A percentile compares a stretch with the other conserved stretches of the same genome.
Evolutionary conservation across 2,888 invertebrate genomes (phyloP).

Genomic region (Tipula helvola): DNA sequence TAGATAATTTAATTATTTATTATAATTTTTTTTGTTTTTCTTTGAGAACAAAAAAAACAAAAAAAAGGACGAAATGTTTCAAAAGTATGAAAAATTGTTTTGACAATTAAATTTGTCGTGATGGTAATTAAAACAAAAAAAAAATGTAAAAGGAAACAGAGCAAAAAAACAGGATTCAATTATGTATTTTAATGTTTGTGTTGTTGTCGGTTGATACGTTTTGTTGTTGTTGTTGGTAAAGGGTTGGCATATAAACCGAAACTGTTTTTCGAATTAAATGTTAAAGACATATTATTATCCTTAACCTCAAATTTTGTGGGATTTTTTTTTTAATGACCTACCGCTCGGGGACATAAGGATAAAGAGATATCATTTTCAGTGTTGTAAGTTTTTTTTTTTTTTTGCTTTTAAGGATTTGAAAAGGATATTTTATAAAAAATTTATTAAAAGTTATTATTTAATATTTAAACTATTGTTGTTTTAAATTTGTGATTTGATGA

Average conservation of each 20-base stretch:
- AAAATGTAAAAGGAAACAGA: neutral
- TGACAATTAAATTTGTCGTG: neutral
- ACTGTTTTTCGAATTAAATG: neutral
- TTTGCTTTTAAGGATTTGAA: neutral
- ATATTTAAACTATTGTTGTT: neutral
- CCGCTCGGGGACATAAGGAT: neutral
- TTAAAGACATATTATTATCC: neutral
- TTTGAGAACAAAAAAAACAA: neutral
- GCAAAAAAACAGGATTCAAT: neutral
- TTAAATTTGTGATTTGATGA: too few relatives aligned
- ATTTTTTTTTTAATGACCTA: neutral
- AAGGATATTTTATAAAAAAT: neutral
- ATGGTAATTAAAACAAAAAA: neutral
- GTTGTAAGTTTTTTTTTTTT: neutral
- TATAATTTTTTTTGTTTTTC: neutral
- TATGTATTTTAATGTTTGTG: neutral
- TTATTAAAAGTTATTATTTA: neutral
- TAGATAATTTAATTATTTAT: neutral
- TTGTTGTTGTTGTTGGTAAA: neutral
- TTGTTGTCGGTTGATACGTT: neutral
- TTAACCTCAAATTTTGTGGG: neutral
- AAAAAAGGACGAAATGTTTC: neutral
- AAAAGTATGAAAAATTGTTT: neutral
- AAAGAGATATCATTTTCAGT: neutral
- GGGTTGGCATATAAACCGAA: neutral